Evolutionary conservation across 2,113 vertebrate species (phyloP).

Genomic region (Pampusana beccarii): DNA sequence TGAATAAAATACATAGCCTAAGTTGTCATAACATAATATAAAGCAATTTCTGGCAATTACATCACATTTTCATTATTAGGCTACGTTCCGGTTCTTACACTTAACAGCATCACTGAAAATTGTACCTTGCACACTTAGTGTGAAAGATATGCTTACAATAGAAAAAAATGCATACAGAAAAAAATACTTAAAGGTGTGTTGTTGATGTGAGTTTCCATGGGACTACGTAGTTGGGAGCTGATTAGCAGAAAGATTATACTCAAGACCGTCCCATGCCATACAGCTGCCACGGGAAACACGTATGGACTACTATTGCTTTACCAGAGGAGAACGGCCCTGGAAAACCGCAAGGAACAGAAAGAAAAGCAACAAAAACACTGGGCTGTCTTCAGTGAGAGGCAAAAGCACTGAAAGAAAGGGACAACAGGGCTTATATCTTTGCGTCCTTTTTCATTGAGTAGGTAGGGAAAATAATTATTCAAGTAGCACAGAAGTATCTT

Average conservation of each 20-base stretch:
- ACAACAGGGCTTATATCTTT: not conserved
- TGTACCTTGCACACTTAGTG: not conserved
- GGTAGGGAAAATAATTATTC: not conserved
- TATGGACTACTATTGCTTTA: not conserved
- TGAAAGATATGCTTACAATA: rapidly evolving
- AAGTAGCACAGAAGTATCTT: not conserved
- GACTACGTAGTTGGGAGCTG: not conserved
- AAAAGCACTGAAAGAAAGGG: not conserved
- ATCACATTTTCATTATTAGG: not conserved
- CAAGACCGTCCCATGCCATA: rapidly evolving
- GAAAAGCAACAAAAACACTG: not conserved
- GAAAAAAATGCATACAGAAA: not conserved
- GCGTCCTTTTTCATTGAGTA: not conserved
- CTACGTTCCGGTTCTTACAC: not conserved
- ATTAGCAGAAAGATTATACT: no score
- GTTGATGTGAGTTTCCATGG: not conserved
- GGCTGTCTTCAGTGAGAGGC: not conserved
- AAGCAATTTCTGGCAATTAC: not conserved
- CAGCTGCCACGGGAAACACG: not conserved
- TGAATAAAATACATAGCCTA: not conserved
- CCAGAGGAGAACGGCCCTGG: not conserved
- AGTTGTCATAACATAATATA: not conserved
- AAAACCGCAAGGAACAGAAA: not conserved
- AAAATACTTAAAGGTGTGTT: not conserved
- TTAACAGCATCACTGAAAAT: not conserved